phyloP scores from a whole-genome alignment of 2,797 vertebrate genomes.

The Myripristis jacobus region DNA sequence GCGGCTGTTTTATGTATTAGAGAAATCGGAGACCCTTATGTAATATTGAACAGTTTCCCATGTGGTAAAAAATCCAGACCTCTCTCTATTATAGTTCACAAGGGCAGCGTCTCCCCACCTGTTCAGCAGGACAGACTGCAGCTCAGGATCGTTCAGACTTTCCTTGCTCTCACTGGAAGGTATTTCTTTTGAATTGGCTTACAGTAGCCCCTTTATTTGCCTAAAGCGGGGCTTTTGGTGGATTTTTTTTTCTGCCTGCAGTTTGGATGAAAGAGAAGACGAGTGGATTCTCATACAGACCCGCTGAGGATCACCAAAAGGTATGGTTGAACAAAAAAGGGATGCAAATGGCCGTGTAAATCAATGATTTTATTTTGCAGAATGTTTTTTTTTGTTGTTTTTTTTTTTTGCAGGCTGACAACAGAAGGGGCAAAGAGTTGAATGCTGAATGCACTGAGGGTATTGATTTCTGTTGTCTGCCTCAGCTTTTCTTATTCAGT shows the following conservation, averaged over 20 bases:
- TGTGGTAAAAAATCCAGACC: conserved; percentile 80
- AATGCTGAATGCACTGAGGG: conserved; percentile 4
- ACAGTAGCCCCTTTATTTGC: not conserved
- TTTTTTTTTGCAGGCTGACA: not conserved
- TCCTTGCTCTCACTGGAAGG: conserved; percentile 39
- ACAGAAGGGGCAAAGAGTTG: not conserved
- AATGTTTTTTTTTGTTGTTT: not conserved
- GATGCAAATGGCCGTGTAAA: not conserved
- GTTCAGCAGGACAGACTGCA: conserved; percentile 39
- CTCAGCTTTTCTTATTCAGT: conserved; percentile 10
- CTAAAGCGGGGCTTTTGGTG: not conserved
- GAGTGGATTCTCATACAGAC: conserved; percentile 19
- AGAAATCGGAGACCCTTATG: conserved; percentile 80
- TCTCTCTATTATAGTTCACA: conserved; percentile 73
- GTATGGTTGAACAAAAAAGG: conserved; percentile 28
- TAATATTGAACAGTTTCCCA: conserved; percentile 81
- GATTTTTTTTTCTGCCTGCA: conserved; percentile 15
- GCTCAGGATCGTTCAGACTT: conserved; percentile 47
- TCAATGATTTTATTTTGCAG: not conserved
- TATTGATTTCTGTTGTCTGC: conserved; percentile 3
- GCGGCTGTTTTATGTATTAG: conserved; percentile 76
- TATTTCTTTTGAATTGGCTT: conserved; percentile 36
- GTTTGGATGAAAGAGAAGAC: conserved; percentile 57
- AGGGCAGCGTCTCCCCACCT: conserved; percentile 61
- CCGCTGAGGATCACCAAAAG: conserved; percentile 43